These are phyloP conservation scores for Ia io DNA, from an alignment of 2,113 vertebrate species.

Conservation along the genomic window DNA sequence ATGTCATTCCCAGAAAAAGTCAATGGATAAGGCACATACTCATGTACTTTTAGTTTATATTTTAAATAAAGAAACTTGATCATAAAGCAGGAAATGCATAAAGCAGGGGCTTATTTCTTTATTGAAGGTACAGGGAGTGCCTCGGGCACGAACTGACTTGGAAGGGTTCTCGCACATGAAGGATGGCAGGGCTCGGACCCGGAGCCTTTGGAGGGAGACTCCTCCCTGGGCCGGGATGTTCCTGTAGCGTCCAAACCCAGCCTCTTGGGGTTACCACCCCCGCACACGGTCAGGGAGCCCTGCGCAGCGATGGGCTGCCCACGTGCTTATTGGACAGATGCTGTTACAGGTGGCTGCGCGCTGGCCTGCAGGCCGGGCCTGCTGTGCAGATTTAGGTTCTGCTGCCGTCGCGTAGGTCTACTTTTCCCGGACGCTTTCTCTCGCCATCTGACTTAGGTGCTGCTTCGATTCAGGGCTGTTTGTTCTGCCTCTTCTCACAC, in stretches of 20 bases:
- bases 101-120: background rate
- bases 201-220: background rate
- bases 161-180: background rate
- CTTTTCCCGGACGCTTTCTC: background rate
- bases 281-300: background rate
- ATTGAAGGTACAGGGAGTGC: background rate
- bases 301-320: background rate
- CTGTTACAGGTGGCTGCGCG: background rate
- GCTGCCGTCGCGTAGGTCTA: background rate
- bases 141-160: background rate
- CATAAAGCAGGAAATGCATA: background rate
- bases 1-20: background rate
- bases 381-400: background rate
- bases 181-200: background rate
- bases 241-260: background rate
- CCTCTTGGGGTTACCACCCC: background rate
- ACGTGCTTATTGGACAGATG: background rate
- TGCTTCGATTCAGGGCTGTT: background rate
- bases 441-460: background rate
- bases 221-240: background rate
- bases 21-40: background rate
- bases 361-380: background rate
- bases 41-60: background rate
- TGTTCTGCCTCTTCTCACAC: accelerated
- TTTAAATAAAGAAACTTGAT: background rate